phyloP scores from a whole-genome alignment of 2,888 invertebrate genomes.

The Dynastes tityus region DNA sequence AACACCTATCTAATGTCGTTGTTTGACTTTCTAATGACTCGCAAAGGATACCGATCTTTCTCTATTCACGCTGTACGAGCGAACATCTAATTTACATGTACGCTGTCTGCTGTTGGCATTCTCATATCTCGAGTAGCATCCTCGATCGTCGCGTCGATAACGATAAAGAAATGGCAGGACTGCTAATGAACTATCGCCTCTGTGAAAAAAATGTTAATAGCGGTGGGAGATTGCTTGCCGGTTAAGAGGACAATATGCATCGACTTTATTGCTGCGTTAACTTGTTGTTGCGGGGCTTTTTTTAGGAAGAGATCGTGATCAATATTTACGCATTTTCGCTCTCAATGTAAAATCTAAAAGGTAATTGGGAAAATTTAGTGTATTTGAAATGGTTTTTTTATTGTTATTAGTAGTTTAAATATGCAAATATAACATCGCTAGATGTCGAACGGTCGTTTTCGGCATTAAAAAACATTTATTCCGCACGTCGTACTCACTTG shows the following conservation, averaged over 20 bases:
- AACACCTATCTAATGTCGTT: slow-evolving; percentile 27
- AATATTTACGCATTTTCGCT: too few species aligned
- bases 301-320: too few species aligned
- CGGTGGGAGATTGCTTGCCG: background rate
- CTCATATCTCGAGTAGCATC: slow-evolving; percentile 24
- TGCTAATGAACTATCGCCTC: slow-evolving; percentile 5
- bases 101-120: slow-evolving; percentile 14
- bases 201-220: slow-evolving; percentile 21
- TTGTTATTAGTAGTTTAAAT: too few species aligned
- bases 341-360: too few species aligned
- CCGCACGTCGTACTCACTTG: too few species aligned
- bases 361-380: too few species aligned
- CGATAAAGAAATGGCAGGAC: slow-evolving; percentile 20
- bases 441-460: too few species aligned
- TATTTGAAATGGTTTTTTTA: too few species aligned
- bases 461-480: too few species aligned
- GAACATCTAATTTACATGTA: slow-evolving; percentile 33
- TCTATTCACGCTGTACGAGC: background rate
- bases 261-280: background rate
- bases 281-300: background rate
- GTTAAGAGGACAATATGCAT: background rate
- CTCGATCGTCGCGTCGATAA: slow-evolving; percentile 28
- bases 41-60: slow-evolving; percentile 25
- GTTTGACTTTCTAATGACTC: slow-evolving; percentile 14
- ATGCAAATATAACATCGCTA: too few species aligned